Percentiles rank a stretch among this genome's conserved stretches.
phyloP scores from a whole-genome alignment of 2,113 vertebrate species.

The Gallinago jamesoni region DNA sequence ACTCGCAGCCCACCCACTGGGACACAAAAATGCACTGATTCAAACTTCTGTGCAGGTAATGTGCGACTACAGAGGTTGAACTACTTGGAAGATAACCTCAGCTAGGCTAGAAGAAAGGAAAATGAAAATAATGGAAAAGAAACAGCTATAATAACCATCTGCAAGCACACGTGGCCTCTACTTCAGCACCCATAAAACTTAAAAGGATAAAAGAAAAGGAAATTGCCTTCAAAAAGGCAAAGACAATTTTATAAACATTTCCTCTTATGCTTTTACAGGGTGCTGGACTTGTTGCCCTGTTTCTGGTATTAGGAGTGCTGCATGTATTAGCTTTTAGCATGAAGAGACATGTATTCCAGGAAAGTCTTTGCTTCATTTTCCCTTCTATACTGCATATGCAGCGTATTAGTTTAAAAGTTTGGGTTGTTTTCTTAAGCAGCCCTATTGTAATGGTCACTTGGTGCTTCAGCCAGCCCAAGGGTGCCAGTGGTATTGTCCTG shows the following conservation, averaged over 20 bases:
- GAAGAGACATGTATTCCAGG: neutral
- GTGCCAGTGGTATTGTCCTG: neutral
- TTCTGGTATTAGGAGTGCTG: neutral
- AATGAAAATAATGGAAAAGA: neutral
- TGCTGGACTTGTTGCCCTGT: neutral
- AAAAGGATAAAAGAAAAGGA: constrained; percentile 23
- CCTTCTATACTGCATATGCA: neutral
- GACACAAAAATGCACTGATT: neutral
- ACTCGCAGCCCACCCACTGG: neutral
- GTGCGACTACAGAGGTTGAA: neutral
- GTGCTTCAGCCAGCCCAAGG: neutral
- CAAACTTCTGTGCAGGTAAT: neutral
- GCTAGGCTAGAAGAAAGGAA: neutral
- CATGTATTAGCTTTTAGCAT: accelerated
- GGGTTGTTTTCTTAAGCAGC: neutral
- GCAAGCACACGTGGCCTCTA: neutral
- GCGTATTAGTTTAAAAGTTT: neutral
- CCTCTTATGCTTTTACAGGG: neutral
- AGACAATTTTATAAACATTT: constrained; percentile 2
- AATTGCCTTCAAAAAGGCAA: neutral
- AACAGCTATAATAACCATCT: neutral
- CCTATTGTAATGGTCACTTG: neutral
- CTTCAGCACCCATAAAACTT: constrained; percentile 5
- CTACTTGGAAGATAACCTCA: neutral
- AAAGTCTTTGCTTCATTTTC: neutral